A percentile compares a stretch with the other conserved stretches of the same genome.
These are phyloP conservation scores for Ophioninae sp. DNA, from an alignment of 2,888 invertebrate species.

Conservation along the genomic window DNA sequence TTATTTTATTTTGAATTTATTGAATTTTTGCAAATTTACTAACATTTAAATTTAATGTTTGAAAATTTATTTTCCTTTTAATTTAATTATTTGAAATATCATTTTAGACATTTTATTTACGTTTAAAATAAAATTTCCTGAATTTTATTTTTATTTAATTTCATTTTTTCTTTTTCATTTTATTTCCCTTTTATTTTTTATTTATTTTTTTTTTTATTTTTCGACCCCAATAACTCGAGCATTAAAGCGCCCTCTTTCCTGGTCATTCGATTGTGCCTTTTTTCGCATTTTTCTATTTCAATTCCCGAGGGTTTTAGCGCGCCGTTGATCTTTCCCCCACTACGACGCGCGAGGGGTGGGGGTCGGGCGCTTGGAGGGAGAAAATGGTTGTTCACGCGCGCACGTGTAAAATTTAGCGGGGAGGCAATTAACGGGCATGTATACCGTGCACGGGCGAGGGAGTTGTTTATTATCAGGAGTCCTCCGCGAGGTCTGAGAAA, in stretches of 20 bases:
- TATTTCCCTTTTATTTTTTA: too few species aligned
- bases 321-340: not conserved
- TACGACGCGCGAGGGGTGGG: not conserved
- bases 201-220: too few species aligned
- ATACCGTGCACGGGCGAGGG: not conserved
- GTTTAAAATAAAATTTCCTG: too few species aligned
- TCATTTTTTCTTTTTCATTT: too few species aligned
- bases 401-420: not conserved
- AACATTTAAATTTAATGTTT: too few species aligned
- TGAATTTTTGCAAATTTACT: too few species aligned
- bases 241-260: not conserved
- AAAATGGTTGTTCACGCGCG: not conserved
- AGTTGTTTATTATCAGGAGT: not conserved
- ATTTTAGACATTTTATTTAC: too few species aligned
- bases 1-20: too few species aligned
- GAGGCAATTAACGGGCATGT: not conserved
- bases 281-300: not conserved
- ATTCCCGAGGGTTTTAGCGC: not conserved
- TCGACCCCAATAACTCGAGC: constrained; percentile 42
- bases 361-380: not conserved
- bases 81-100: too few species aligned
- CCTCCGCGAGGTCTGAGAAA: not conserved
- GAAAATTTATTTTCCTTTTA: too few species aligned
- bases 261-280: constrained; percentile 2
- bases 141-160: too few species aligned